A percentile compares a stretch with the other conserved stretches of the same genome.
Conservation (phyloP, 2,113 vertebrate species). For the Corythornis cristatus region DNA sequence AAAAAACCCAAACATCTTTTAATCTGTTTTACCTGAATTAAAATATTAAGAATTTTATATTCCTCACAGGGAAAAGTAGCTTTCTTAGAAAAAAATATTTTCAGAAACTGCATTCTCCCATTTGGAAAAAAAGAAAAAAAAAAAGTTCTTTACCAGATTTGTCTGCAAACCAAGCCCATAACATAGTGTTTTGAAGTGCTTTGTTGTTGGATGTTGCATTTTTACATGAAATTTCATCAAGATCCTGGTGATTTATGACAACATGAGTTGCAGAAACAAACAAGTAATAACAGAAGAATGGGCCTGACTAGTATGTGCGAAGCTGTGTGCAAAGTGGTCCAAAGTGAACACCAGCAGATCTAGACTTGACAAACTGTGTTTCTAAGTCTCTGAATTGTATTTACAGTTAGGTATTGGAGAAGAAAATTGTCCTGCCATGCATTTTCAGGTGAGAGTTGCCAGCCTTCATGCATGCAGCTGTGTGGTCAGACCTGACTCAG, state of each 20-base stretch:
- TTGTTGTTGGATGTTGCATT: neutral
- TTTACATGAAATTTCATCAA: neutral
- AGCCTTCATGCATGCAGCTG: fast-evolving
- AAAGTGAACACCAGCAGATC: neutral
- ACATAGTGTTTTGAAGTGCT: neutral
- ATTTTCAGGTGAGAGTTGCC: neutral
- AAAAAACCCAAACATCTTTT: neutral
- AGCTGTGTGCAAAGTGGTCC: neutral
- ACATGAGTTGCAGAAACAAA: neutral
- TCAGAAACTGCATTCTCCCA: neutral
- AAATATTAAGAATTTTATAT: neutral
- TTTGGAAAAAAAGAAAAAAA: neutral
- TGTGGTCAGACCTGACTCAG: fast-evolving
- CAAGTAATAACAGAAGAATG: neutral
- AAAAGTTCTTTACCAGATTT: fast-evolving
- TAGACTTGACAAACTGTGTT: neutral
- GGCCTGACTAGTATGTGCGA: neutral
- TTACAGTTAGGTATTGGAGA: neutral
- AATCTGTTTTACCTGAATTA: neutral
- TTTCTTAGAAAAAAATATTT: neutral
- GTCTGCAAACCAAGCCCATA: neutral
- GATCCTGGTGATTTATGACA: neutral
- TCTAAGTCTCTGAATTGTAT: neutral
- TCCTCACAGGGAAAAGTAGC: neutral
- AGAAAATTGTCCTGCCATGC: neutral